phyloP scores from a whole-genome alignment of 2,797 vertebrate species.

The Cephalopachus bancanus region DNA sequence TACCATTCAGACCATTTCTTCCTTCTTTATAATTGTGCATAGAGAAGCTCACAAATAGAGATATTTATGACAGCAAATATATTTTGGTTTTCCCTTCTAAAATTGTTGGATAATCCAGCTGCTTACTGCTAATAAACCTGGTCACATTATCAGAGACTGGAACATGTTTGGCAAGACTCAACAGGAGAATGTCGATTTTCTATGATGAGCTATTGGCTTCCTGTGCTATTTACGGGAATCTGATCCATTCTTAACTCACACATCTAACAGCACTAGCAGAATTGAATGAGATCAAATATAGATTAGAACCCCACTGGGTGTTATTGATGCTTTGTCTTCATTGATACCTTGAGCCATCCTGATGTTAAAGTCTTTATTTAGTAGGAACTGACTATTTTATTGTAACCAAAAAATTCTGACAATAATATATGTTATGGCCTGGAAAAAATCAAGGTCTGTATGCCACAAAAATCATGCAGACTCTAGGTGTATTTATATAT shows the following conservation, averaged over 20 bases:
- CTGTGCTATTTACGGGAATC: not conserved
- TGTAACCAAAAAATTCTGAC: not conserved
- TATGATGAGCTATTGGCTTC: constrained; percentile 29
- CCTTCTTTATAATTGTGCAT: not conserved
- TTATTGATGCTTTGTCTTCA: constrained; percentile 35
- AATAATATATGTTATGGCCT: not conserved
- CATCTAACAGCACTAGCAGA: not conserved
- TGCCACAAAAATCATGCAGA: not conserved
- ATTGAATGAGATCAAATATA: constrained; percentile 20
- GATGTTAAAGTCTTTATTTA: constrained; percentile 52
- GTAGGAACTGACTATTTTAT: not conserved
- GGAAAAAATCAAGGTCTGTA: not conserved
- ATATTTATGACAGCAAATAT: constrained; percentile 40
- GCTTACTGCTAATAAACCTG: not conserved
- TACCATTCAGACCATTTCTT: not conserved
- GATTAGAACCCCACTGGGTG: not conserved
- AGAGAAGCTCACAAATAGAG: constrained; percentile 16
- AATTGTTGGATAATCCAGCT: constrained; percentile 26
- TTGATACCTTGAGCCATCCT: not conserved
- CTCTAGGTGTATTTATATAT: not conserved
- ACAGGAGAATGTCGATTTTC: not conserved
- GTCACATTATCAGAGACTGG: not conserved
- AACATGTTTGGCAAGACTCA: constrained; percentile 22
- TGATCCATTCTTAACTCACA: not conserved
- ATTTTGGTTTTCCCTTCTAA: not conserved